phyloP scores from a whole-genome alignment of 1,140 invertebrate genomes.

The Drosophila equinoxialis region DNA sequence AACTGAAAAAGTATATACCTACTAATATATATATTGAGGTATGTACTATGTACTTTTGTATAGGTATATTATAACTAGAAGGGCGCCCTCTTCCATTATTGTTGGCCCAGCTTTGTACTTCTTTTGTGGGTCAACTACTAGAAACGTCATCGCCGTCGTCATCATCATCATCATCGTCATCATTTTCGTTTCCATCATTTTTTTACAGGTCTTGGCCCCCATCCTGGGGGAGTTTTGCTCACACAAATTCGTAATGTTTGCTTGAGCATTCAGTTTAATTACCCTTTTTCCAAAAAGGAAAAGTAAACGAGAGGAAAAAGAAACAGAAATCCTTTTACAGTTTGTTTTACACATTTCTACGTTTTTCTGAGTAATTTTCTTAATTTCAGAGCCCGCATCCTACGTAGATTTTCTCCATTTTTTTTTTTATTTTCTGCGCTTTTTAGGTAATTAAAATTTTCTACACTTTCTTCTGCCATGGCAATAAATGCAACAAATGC shows the following conservation, averaged over 20 bases:
- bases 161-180: constrained; percentile 1
- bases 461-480: constrained; percentile 10
- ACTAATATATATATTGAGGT: constrained; percentile 5
- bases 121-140: constrained; percentile 64
- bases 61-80: background rate
- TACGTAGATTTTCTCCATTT: constrained; percentile 1
- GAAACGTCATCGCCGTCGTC: constrained; percentile 10
- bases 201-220: constrained; percentile 6
- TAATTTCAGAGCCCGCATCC: constrained; percentile 21
- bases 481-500: constrained; percentile 9
- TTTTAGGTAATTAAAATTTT: constrained; percentile 17
- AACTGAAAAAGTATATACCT: constrained; percentile 33
- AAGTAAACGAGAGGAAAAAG: constrained; percentile 17
- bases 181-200: background rate
- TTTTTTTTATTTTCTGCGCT: constrained; percentile 38
- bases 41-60: background rate
- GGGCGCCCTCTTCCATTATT: background rate
- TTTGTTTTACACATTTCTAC: constrained; percentile 53
- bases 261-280: constrained; percentile 67
- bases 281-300: constrained; percentile 28
- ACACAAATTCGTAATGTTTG: constrained; percentile 47
- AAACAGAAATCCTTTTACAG: constrained; percentile 25
- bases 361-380: constrained; percentile 32
- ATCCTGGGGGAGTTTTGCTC: constrained; percentile 25
- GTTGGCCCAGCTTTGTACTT: constrained; percentile 36